Evolutionary conservation across 1,140 invertebrate species (phyloP), one percentile per base, ranked within the genome.

Genomic region (Rhysida immarginata): DNA sequence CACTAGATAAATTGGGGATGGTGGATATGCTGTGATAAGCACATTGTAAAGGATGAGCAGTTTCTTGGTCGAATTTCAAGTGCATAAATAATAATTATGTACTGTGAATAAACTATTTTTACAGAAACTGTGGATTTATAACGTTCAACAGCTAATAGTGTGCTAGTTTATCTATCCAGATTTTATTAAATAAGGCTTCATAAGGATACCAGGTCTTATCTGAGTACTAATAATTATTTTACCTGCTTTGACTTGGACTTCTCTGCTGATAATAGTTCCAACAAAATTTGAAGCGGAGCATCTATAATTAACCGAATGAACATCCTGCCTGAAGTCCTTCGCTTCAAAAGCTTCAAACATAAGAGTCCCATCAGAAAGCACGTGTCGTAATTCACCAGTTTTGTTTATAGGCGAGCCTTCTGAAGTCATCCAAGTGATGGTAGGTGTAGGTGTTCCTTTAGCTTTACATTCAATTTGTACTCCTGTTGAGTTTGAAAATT

Each of bases 401-500:
- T 77, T 81, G 60, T 70, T 77, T 58, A 78, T 78, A 60, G 75
- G 79, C 58, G 69, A 78, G 61, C 77, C 78, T 65, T 84, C 82
- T 1, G 73, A 72, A 63, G 77, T 71, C 42, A 78, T 70, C 53
- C 53, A 54, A 18, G 27, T 16, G 14, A 54, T 21, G 16, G 11
- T 43, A 3, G 35, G 26, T 21, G 42, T 18, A 3, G 53, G 27
- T 13, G 51, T 3, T 11, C 50, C 50, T 5, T 5, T 5, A n/a
- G 53, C 21, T 13, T 20, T 42, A 23, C 53, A 54, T 46, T 23
- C 18, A 3, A 54, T 43, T 16, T 24, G 11, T 20, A 29, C 24
- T 8, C 53, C 53, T 5, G 27, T 42, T 20, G 27, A n/a, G 25
- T 54, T 54, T 8, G 53, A 20, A 21, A 54, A 54, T 43, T 41